These are phyloP conservation scores for Eulemur albifrons DNA, from an alignment of 2,797 vertebrate species.

Conservation along the genomic window DNA sequence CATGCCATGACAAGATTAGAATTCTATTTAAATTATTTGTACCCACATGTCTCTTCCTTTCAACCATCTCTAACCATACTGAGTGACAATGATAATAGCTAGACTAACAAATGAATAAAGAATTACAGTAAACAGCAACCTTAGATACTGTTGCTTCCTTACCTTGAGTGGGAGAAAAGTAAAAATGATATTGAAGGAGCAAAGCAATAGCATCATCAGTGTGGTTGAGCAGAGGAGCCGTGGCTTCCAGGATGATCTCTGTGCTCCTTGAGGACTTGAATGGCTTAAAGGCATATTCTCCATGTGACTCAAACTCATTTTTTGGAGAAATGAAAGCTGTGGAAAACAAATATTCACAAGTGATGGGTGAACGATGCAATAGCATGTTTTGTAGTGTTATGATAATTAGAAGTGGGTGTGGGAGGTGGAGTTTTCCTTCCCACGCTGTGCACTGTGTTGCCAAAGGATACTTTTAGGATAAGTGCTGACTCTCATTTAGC, in stretches of 20 bases:
- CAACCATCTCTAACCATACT: background rate
- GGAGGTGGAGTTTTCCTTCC: slow-evolving; percentile 72
- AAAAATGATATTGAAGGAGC: background rate
- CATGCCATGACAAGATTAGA: background rate
- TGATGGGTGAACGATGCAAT: slow-evolving; percentile 33
- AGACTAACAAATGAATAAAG: background rate
- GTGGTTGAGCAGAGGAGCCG: background rate
- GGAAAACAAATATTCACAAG: slow-evolving; percentile 45
- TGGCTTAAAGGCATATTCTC: slow-evolving; percentile 43
- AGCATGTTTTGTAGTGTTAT: slow-evolving; percentile 70
- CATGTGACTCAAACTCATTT: slow-evolving; percentile 47
- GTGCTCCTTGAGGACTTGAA: background rate
- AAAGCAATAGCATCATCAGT: background rate
- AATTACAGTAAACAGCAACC: background rate
- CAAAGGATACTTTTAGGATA: slow-evolving; percentile 52
- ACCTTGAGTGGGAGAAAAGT: slow-evolving; percentile 62
- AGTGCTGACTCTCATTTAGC: slow-evolving; percentile 64
- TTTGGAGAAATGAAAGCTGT: slow-evolving; percentile 32
- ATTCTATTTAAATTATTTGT: background rate
- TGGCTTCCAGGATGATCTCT: slow-evolving; percentile 23
- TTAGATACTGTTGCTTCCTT: slow-evolving; percentile 47
- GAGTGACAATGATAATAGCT: background rate
- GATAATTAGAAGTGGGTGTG: slow-evolving; percentile 69
- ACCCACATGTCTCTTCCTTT: background rate
- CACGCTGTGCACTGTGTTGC: slow-evolving; percentile 34